Evolutionary conservation across 1,140 invertebrate species (phyloP).

Genomic region (Philotrypesis tridentata): DNA sequence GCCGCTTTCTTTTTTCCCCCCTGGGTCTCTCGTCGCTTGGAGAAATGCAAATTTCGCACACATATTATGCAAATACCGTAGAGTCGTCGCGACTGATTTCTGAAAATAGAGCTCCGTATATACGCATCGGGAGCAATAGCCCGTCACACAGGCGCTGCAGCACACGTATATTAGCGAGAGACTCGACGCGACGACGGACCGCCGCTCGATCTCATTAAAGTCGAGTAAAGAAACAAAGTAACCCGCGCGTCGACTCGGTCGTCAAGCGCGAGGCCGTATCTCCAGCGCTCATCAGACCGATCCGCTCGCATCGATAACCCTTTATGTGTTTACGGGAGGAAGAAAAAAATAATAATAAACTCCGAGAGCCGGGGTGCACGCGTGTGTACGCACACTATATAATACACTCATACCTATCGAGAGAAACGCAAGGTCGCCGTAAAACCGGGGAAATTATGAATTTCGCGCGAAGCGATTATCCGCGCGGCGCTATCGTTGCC

Average conservation of each 20-base stretch:
- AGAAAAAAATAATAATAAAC: not conserved
- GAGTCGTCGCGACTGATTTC: too few relatives aligned
- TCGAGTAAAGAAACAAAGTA: slow-evolving; percentile 44
- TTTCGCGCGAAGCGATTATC: slow-evolving; percentile 31
- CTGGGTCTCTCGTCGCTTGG: too few relatives aligned
- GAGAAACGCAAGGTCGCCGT: not conserved
- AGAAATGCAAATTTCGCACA: too few relatives aligned
- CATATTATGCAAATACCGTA: too few relatives aligned
- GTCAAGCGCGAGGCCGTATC: not conserved
- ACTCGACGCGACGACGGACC: too few relatives aligned
- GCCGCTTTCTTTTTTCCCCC: too few relatives aligned
- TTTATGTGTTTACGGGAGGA: not conserved
- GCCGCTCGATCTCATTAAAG: not conserved
- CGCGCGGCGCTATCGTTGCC: slow-evolving; percentile 6
- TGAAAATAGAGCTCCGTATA: too few relatives aligned
- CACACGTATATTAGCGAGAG: too few relatives aligned
- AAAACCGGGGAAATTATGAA: slow-evolving; percentile 45
- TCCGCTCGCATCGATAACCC: slow-evolving; percentile 15
- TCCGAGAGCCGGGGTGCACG: too few relatives aligned
- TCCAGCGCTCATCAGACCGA: slow-evolving; percentile 16
- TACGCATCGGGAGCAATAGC: too few relatives aligned
- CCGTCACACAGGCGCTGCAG: too few relatives aligned
- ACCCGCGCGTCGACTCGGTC: not conserved
- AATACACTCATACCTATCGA: not conserved
- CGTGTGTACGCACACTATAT: too few relatives aligned